Evolutionary conservation across 2,113 vertebrate species (phyloP).

Genomic region (Microcebus tavaratra): DNA sequence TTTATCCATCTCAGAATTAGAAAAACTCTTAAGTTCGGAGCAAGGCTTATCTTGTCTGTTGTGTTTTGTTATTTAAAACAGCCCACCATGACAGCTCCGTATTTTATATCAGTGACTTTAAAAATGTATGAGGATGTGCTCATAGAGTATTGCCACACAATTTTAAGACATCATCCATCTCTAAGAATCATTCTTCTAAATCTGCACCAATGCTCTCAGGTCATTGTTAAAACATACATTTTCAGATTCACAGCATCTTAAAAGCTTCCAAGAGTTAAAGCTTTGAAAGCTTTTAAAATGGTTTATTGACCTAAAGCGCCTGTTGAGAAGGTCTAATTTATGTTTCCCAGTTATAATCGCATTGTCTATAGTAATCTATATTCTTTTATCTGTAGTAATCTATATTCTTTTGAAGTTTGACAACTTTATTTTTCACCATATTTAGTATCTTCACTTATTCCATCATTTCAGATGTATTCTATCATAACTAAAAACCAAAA

Average conservation of each 20-base stretch:
- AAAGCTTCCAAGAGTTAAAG: conserved; percentile 58
- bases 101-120: conserved; percentile 44
- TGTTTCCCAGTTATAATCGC: conserved; percentile 49
- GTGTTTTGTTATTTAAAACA: conserved; percentile 51
- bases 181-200: conserved; percentile 27
- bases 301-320: conserved; percentile 33
- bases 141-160: background rate
- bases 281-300: conserved; percentile 66
- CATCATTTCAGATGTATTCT: conserved; percentile 61
- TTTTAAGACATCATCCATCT: conserved; percentile 57
- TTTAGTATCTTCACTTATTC: conserved; percentile 62
- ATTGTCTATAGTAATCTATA: conserved; percentile 57
- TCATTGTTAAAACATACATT: conserved; percentile 42
- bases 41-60: background rate
- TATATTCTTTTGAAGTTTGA: conserved; percentile 56
- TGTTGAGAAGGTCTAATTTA: conserved; percentile 54
- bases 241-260: conserved; percentile 60
- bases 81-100: background rate
- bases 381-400: conserved; percentile 52
- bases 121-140: conserved; percentile 23
- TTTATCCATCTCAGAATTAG: background rate
- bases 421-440: conserved; percentile 43
- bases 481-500: conserved; percentile 50
- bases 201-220: background rate
- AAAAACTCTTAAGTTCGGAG: background rate